Evolutionary conservation across 2,113 vertebrate genomes (phyloP).

Genomic region (Cyprinodon tularosa): DNA sequence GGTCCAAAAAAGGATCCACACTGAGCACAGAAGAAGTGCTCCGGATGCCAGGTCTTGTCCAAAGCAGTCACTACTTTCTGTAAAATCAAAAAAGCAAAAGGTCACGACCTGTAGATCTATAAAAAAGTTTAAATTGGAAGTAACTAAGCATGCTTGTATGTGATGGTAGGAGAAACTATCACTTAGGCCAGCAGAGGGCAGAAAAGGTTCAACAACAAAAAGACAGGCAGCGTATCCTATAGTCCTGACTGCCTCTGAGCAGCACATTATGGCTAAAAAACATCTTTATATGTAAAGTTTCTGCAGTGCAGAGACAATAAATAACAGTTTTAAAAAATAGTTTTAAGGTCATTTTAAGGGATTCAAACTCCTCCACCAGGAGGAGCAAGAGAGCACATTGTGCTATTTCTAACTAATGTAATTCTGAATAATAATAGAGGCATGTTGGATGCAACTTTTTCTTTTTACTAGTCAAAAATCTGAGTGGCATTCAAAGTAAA

Average conservation of each 20-base stretch:
- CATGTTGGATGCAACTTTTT: not conserved
- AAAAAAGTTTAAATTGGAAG: not conserved
- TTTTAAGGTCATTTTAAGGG: not conserved
- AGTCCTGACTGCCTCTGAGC: conserved; percentile 34
- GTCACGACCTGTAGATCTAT: not conserved
- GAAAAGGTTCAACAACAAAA: conserved; percentile 17
- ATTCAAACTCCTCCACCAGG: not conserved
- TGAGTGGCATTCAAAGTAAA: not conserved
- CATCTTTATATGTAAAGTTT: not conserved
- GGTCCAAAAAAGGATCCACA: conserved; percentile 80
- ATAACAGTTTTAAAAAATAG: not conserved
- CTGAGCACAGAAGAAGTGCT: conserved; percentile 96
- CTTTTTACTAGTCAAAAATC: not conserved
- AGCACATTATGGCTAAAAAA: conserved; percentile 26
- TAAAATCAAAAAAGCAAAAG: conserved; percentile 15
- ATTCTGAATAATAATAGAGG: not conserved
- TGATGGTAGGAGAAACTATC: not conserved
- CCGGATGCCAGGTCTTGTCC: conserved; percentile 96
- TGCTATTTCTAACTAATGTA: too few relatives aligned
- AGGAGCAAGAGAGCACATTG: not conserved
- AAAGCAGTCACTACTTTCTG: conserved; percentile 91
- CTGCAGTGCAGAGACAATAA: not conserved
- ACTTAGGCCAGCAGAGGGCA: conserved; percentile 52
- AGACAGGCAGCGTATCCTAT: conserved; percentile 49
- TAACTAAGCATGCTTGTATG: not conserved